Evolutionary conservation across 1,140 invertebrate genomes (phyloP), one percentile per base, ranked within the genome.

Genomic region (Hylyphantes graminicola): DNA sequence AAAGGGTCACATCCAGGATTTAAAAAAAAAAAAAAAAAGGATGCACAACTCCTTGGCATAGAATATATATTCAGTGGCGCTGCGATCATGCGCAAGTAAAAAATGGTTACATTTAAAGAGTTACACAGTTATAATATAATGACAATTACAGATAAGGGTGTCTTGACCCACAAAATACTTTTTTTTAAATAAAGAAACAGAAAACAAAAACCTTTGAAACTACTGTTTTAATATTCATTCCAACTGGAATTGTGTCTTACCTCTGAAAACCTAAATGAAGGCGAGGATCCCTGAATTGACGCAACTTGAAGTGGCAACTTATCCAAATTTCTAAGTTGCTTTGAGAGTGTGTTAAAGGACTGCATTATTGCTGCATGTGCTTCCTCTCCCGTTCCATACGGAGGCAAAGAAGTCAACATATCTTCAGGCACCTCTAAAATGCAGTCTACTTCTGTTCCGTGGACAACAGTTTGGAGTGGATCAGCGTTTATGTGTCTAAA

Each of bases 261-360:
- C 88, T 93, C 93, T 72, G 93, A 90, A 87, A 93, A 94, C 87
- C 94, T 92, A 87, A 95, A 94, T 48, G 93, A 92, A 7, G 94
- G 88, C 4, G 93, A 93, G 8, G 91, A 90, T 82, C 94, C 94
- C 88, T 94, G 93, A 15, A 96, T 92, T 2, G 93, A 93, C 70
- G 93, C 94, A 61, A 98, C 93, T 53, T 92, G 91, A n/a, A 98
- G 89, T 0, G 96, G 95, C 80, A 98, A 89, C 63, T 94, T 92
- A 7, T 92, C 91, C 5, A 97, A 88, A 7, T 90, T 91, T 73
- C 95, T 90, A 12, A 98, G 89, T 78, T 94, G 91, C 68, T 93
- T 93, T 0, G 93, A 92, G 7, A 98, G 88, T 0, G 92, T 90
- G 87, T 96, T 94, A 87, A 94, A 95, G 51, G 91, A 91, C 13